These are phyloP conservation scores for Chalcis sispes DNA, from an alignment of 2,888 invertebrate species.

Conservation along the genomic window DNA sequence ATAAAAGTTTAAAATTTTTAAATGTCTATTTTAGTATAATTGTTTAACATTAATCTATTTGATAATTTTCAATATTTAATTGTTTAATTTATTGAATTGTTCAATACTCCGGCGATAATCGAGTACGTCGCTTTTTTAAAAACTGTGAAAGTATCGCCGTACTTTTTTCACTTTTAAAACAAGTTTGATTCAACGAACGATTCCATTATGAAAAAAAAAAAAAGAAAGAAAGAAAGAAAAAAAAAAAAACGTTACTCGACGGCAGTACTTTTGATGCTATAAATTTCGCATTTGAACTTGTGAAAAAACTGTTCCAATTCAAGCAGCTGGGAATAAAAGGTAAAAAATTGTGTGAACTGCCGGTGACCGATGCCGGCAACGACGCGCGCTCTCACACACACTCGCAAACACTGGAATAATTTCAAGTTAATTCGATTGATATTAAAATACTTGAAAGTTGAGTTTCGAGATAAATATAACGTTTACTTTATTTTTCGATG, in stretches of 20 bases:
- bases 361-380: background rate
- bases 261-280: conserved; percentile 13
- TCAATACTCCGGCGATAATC: no score
- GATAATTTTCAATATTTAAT: no score
- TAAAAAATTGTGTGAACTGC: conserved; percentile 6
- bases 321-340: background rate
- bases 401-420: background rate
- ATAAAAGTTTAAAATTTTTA: no score
- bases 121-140: no score
- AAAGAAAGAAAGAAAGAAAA: background rate
- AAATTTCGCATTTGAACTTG: conserved; percentile 28
- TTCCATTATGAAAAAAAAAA: no score
- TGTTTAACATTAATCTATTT: no score
- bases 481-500: no score
- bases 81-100: no score
- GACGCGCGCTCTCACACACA: conserved; percentile 9
- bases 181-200: no score
- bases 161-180: no score
- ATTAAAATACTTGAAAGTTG: background rate
- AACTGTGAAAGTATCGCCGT: no score
- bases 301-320: conserved; percentile 24
- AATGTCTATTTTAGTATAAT: no score
- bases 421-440: conserved; percentile 13
- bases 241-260: conserved; percentile 5
- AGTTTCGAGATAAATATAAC: background rate